Evolutionary conservation across 2,888 invertebrate species (phyloP).

Genomic region (Ryuthela nishihirai): DNA sequence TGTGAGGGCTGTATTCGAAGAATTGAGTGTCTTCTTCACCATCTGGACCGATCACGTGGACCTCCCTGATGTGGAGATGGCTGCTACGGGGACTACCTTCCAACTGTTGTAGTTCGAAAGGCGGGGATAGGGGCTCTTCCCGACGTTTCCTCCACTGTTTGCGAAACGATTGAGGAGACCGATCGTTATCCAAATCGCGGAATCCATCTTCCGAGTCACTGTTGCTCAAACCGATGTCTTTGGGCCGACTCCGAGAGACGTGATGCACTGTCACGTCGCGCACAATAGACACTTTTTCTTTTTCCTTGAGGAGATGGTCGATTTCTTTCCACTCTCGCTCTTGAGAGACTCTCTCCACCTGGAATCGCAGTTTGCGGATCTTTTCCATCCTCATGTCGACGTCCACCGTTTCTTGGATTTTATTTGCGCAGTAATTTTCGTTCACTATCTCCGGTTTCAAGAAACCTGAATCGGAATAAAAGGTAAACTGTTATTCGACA

Average conservation of each 20-base stretch:
- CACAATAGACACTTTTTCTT: conserved; percentile 18
- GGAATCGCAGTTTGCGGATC: conserved; percentile 25
- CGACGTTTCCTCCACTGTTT: not conserved
- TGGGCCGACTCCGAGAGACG: conserved; percentile 13
- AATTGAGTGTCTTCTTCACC: conserved; percentile 20
- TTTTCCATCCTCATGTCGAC: conserved; percentile 29
- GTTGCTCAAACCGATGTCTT: conserved; percentile 2
- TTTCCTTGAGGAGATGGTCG: conserved; percentile 22
- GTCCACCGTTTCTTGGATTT: conserved; percentile 24
- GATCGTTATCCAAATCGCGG: conserved; percentile 5
- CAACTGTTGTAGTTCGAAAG: conserved; percentile 28
- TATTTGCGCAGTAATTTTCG: conserved; percentile 18
- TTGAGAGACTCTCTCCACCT: conserved; percentile 19
- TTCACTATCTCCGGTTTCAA: conserved; percentile 34
- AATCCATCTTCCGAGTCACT: conserved; percentile 6
- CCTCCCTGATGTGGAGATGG: conserved; percentile 29
- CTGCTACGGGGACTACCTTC: conserved; percentile 32
- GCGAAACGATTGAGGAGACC: conserved; percentile 1
- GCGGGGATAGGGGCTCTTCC: conserved; percentile 10
- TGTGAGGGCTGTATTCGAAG: too few relatives aligned
- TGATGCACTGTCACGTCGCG: conserved; percentile 25
- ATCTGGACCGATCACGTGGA: conserved; percentile 17
- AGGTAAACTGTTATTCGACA: too few relatives aligned
- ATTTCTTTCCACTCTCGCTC: conserved; percentile 33
- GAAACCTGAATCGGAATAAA: conserved; percentile 21